Base-by-base conservation (phyloP, 2,888 invertebrate genomes). In the Spodoptera exigua region DNA sequence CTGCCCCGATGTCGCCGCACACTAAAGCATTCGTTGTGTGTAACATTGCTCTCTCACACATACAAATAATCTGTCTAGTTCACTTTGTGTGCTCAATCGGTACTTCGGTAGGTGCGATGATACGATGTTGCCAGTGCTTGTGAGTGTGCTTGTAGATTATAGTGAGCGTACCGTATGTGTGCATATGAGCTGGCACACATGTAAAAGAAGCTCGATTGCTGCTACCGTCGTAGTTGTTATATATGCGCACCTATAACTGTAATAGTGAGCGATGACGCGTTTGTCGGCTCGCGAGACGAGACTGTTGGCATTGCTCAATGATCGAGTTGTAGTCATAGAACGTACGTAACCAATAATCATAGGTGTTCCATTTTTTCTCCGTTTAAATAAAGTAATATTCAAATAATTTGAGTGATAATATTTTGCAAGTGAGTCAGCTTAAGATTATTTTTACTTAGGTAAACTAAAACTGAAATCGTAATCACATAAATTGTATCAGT, bases 271-370 rank as follows among this genome's bases (percentile, higher is more conserved):
- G 91, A 92, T 93, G 93, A 93, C 93, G 93, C 92, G 93, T 91
- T 90, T 89, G 91, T 92, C 92, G 90, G 91, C 91, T 92, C 87
- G 89, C 88, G 91, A 92, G 91, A 91, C 92, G 92, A 92, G 92
- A 92, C 92, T 87, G 90, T 93, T 92, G 91, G 92, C 91, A 92
- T 92, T 92, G 92, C 91, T 93, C 93, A 93, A 92, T 93, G 93
- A 92, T 93, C 89, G 91, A 91, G 91, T 89, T 90, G 89, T 92
- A 91, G 88, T 88, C 89, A 85, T 87, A 88, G 82, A 79, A 91
- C 87, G 83, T 88, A 88, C 85, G 89, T 89, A 89, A 88, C 84
- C 83, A 84, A 81, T 84, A 70, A 68, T 65, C 66, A 54, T 66
- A 49, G 53, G 49, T 56, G 44, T 36, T 49, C 32, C 32, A 39